Conservation (phyloP, 1,140 invertebrate genomes). For the Zaprionus lachaisei region DNA sequence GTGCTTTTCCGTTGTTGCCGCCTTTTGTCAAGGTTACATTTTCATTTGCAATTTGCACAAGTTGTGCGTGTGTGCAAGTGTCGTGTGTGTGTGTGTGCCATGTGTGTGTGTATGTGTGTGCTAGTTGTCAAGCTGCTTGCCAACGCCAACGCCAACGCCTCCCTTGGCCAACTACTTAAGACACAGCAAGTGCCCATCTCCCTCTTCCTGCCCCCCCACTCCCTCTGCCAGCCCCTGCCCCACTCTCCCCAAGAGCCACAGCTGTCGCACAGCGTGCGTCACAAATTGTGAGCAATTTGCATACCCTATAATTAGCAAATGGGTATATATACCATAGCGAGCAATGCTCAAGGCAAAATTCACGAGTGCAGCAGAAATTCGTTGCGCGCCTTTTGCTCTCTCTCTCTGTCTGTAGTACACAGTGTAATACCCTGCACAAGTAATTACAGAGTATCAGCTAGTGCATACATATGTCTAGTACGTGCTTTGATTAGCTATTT, state of each 20-base stretch:
- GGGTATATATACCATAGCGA: slow-evolving; percentile 13
- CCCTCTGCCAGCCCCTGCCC: background rate
- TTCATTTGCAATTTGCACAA: slow-evolving; percentile 51
- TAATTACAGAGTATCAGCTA: background rate
- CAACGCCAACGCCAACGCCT: slow-evolving; percentile 43
- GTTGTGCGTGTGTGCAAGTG: slow-evolving; percentile 11
- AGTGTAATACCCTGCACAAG: background rate
- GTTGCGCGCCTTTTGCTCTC: background rate
- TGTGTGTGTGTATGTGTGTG: slow-evolving; percentile 15
- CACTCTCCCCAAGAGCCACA: background rate
- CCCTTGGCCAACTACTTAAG: slow-evolving; percentile 17
- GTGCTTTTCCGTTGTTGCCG: slow-evolving; percentile 39
- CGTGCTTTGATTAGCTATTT: slow-evolving; percentile 23
- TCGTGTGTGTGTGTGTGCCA: slow-evolving; percentile 13
- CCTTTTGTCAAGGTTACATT: slow-evolving; percentile 53
- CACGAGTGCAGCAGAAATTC: background rate
- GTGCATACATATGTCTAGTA: too few relatives aligned
- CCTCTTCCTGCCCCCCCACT: background rate
- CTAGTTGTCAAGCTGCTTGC: slow-evolving; percentile 30
- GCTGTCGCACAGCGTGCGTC: slow-evolving; percentile 27
- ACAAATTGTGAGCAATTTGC: slow-evolving; percentile 36
- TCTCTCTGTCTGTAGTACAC: background rate
- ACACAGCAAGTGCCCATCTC: slow-evolving; percentile 1
- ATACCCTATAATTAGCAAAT: slow-evolving; percentile 33
- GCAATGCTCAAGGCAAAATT: background rate